Percentiles rank a stretch among this genome's conserved stretches.
phyloP scores from a whole-genome alignment of 37 sponge, comb jelly and placozoan species.

The Tethya wilhelma region DNA sequence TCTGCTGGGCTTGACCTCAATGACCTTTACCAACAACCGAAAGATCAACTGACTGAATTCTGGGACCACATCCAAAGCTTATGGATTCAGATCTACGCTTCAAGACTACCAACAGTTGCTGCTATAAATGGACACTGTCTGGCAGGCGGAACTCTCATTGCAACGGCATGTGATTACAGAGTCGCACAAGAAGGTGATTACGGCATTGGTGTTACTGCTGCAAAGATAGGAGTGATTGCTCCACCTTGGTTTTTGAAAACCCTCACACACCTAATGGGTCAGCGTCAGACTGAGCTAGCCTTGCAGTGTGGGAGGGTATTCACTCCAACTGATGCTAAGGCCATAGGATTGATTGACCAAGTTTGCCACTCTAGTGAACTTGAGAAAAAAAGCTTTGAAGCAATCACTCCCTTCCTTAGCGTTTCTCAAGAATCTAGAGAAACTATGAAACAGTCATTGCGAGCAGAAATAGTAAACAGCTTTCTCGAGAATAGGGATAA shows the following conservation, averaged over 20 bases:
- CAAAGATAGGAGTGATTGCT: constrained; percentile 66
- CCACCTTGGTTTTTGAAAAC: constrained; percentile 67
- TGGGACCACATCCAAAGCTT: constrained; percentile 57
- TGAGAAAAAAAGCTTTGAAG: background rate
- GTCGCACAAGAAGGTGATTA: constrained; percentile 56
- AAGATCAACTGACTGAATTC: constrained; percentile 39
- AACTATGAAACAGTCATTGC: constrained; percentile 57
- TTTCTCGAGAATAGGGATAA: constrained; percentile 14
- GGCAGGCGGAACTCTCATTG: constrained; percentile 74
- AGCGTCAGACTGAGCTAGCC: constrained; percentile 47
- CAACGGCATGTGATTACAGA: constrained; percentile 69
- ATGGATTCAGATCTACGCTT: constrained; percentile 63
- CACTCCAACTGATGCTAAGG: constrained; percentile 61
- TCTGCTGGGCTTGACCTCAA: constrained; percentile 87
- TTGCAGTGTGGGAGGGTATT: constrained; percentile 42
- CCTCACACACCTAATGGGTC: constrained; percentile 62
- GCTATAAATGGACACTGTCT: constrained; percentile 85
- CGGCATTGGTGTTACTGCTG: constrained; percentile 72
- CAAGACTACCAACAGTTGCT: constrained; percentile 59
- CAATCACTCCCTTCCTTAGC: constrained; percentile 15
- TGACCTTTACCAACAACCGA: constrained; percentile 35
- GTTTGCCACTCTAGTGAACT: constrained; percentile 29
- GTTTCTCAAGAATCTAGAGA: constrained; percentile 38
- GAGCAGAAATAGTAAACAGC: constrained; percentile 32
- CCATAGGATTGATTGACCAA: constrained; percentile 69